A percentile compares a stretch with the other conserved stretches of the same genome.
Conservation (phyloP, 2,888 invertebrate species). For the Catocala fraxini region DNA sequence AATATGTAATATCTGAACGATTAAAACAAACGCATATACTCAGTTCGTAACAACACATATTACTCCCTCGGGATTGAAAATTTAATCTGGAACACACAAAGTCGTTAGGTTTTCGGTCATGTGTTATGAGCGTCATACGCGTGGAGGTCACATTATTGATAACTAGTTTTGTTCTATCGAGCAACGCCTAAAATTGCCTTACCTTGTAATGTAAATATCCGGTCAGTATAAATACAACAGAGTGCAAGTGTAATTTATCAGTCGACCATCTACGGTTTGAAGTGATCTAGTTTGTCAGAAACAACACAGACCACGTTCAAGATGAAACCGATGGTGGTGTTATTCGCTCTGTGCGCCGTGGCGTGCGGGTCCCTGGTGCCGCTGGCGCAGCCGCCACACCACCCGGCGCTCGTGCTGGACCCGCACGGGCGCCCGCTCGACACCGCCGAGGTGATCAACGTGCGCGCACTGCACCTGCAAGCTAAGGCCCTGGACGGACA, state of each 20-base stretch:
- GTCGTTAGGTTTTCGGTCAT: not conserved
- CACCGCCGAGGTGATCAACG: slow-evolving; percentile 83
- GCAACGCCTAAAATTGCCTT: slow-evolving; percentile 60
- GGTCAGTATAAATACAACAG: slow-evolving; percentile 79
- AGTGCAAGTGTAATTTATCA: slow-evolving; percentile 54
- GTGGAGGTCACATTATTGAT: slow-evolving; percentile 25
- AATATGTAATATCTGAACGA: no score
- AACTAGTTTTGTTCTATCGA: slow-evolving; percentile 73
- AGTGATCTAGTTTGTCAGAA: slow-evolving; percentile 75
- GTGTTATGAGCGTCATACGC: slow-evolving; percentile 6
- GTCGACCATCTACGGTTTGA: slow-evolving; percentile 65
- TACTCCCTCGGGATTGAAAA: no score
- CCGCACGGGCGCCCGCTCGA: slow-evolving; percentile 82
- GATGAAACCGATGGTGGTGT: slow-evolving; percentile 87
- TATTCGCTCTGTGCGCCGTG: slow-evolving; percentile 88
- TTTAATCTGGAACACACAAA: no score
- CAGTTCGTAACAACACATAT: no score
- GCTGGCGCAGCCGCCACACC: slow-evolving; percentile 80
- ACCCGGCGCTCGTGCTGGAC: slow-evolving; percentile 81
- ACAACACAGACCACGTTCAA: slow-evolving; percentile 69
- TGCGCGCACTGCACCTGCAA: slow-evolving; percentile 81
- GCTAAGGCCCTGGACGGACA: slow-evolving; percentile 80
- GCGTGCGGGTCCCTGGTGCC: slow-evolving; percentile 85
- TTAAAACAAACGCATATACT: no score
- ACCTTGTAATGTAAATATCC: slow-evolving; percentile 78